Conservation (phyloP, 2,113 vertebrate genomes). For the Delphinus delphis region DNA sequence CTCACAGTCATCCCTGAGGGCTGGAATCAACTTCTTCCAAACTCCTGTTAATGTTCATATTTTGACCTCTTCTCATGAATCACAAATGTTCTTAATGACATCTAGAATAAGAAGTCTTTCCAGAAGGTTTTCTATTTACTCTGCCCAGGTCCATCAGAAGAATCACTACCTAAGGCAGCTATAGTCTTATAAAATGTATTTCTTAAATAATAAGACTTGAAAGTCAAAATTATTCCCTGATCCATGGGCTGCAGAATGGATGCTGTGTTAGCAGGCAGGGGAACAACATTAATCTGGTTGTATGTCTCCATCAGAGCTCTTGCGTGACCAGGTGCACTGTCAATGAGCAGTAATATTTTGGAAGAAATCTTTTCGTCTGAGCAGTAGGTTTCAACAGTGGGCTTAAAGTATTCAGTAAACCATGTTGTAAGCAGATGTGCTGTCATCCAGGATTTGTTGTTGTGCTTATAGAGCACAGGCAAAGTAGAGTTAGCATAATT, state of each 20-base stretch:
- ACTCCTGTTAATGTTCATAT: background rate
- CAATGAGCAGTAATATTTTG: background rate
- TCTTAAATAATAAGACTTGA: background rate
- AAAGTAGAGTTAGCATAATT: background rate
- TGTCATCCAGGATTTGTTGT: background rate
- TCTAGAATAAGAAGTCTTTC: background rate
- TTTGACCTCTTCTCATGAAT: background rate
- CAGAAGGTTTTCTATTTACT: background rate
- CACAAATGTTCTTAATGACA: background rate
- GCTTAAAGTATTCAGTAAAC: background rate
- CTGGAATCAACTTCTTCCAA: background rate
- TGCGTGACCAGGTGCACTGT: background rate
- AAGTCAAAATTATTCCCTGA: background rate
- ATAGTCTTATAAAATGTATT: background rate
- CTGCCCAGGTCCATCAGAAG: background rate
- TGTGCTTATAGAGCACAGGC: background rate
- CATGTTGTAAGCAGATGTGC: background rate
- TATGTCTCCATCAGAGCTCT: background rate
- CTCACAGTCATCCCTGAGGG: background rate
- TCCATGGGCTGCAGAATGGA: background rate
- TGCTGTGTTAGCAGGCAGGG: background rate
- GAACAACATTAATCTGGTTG: background rate
- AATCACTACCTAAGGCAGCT: background rate
- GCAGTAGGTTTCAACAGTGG: background rate
- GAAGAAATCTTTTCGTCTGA: background rate